phyloP scores from a whole-genome alignment of 2,113 vertebrate species.

The Abramis brama region DNA sequence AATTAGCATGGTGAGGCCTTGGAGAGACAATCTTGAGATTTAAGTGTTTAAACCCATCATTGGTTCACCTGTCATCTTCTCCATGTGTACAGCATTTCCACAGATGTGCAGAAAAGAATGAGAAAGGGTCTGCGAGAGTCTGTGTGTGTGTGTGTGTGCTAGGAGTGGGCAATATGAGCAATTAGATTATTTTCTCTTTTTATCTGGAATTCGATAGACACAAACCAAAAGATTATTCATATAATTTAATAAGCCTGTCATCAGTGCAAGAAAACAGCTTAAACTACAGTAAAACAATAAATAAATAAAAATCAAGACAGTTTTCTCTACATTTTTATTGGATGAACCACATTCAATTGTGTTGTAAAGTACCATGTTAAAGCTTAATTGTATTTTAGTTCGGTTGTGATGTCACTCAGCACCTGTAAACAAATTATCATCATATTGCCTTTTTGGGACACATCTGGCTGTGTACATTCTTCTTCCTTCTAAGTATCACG shows the following conservation, averaged over 20 bases:
- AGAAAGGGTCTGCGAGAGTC: neutral
- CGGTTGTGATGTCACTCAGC: neutral
- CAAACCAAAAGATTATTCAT: neutral
- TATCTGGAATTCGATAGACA: neutral
- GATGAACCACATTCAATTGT: neutral
- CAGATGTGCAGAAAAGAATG: neutral
- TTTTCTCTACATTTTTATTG: neutral
- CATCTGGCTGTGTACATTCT: neutral
- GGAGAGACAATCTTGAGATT: slow-evolving; percentile 10
- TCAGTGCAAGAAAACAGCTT: neutral
- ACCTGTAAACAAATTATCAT: neutral
- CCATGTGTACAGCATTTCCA: neutral
- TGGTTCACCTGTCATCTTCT: slow-evolving; percentile 18
- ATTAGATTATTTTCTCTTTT: neutral
- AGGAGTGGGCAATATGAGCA: no score
- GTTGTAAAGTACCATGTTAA: neutral
- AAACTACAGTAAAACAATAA: neutral
- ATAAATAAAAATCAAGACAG: no score
- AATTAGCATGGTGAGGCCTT: slow-evolving; percentile 20
- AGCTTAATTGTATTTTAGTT: neutral
- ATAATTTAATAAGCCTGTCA: neutral
- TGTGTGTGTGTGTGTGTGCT: neutral
- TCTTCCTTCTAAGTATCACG: neutral
- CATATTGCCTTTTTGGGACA: neutral
- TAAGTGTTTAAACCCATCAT: slow-evolving; percentile 23